These are phyloP conservation scores for Euborellia annulipes DNA, from an alignment of 1,140 invertebrate species.

Conservation along the genomic window DNA sequence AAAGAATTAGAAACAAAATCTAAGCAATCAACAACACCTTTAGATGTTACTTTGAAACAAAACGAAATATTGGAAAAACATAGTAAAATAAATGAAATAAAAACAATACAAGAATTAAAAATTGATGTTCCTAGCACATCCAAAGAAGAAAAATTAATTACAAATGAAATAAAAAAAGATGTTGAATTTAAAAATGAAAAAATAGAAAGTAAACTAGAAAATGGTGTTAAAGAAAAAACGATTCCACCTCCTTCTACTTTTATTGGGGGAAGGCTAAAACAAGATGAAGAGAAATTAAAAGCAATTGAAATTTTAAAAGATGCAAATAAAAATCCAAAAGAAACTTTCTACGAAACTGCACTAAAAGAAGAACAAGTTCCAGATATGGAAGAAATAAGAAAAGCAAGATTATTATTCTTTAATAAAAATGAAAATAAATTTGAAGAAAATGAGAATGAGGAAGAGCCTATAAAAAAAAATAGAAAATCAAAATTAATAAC, in stretches of 20 bases:
- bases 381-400: conserved; percentile 23
- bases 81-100: too few species aligned
- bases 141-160: conserved; percentile 7
- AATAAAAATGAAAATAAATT: conserved; percentile 8
- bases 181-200: too few species aligned
- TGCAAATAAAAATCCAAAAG: conserved; percentile 4
- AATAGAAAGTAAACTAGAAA: too few species aligned
- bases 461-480: conserved; percentile 4
- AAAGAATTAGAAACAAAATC: too few species aligned
- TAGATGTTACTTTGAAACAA: too few species aligned
- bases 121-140: background rate
- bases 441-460: conserved; percentile 7
- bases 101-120: too few species aligned
- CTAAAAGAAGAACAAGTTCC: conserved; percentile 7
- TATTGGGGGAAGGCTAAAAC: conserved; percentile 12
- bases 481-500: conserved; percentile 1
- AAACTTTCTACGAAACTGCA: too few species aligned
- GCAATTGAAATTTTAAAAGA: conserved; percentile 4
- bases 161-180: background rate
- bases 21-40: too few species aligned
- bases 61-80: too few species aligned
- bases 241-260: conserved; percentile 12
- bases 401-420: conserved; percentile 25
- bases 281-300: conserved; percentile 9
- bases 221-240: conserved; percentile 10